phyloP scores from a whole-genome alignment of 2,888 invertebrate genomes.

The Trichogramma evanescens region DNA sequence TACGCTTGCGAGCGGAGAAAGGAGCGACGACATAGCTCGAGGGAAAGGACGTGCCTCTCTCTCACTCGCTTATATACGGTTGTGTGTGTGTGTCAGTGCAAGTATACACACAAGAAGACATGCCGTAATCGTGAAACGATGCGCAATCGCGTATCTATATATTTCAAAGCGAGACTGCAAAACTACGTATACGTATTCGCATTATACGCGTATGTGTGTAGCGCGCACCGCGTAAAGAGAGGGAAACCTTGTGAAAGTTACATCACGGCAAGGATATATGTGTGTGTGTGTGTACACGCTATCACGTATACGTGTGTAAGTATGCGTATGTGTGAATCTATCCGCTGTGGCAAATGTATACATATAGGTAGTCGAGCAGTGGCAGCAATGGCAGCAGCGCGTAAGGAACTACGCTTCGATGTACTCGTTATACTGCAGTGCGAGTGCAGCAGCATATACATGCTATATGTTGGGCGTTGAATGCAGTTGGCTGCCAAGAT shows the following conservation, averaged over 20 bases:
- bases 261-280: conserved; percentile 38
- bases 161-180: neutral
- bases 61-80: neutral
- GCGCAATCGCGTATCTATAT: conserved; percentile 15
- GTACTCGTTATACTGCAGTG: too few relatives aligned
- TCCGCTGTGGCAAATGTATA: too few relatives aligned
- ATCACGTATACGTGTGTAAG: too few relatives aligned
- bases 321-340: too few relatives aligned
- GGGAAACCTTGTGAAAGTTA: conserved; percentile 42
- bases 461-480: too few relatives aligned
- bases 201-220: too few relatives aligned
- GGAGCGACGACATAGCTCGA: neutral
- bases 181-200: too few relatives aligned
- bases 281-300: conserved; percentile 1
- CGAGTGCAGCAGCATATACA: too few relatives aligned
- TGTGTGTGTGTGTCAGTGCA: neutral
- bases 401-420: too few relatives aligned
- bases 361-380: too few relatives aligned
- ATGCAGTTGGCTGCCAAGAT: neutral
- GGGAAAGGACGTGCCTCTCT: neutral
- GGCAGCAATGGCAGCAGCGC: too few relatives aligned
- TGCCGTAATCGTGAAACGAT: conserved; percentile 22
- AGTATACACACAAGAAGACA: neutral
- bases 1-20: neutral
- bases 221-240: conserved; percentile 20